A percentile compares a stretch with the other conserved stretches of the same genome.
Conservation (phyloP, 2,113 vertebrate genomes). For the Elaphurus davidianus region DNA sequence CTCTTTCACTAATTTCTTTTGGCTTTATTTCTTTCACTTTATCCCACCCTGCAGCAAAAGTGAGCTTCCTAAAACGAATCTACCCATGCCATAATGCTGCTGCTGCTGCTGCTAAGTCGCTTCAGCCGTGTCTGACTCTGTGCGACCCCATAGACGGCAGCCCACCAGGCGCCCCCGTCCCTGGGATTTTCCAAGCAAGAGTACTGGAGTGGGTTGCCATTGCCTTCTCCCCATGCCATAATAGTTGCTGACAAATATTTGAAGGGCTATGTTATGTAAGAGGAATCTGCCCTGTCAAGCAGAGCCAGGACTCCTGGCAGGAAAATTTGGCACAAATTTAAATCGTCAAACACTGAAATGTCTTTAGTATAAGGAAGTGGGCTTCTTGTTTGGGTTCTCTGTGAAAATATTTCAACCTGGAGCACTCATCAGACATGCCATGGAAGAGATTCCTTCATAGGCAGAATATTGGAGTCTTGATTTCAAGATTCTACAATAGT, state of each 20-base stretch:
- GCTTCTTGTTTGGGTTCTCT: neutral
- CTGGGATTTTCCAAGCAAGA: neutral
- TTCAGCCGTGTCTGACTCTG: rapidly evolving
- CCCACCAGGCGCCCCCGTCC: rapidly evolving
- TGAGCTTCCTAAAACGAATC: neutral
- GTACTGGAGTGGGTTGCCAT: neutral
- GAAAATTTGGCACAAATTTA: conserved; percentile 29
- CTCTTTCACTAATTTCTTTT: neutral
- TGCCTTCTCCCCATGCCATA: neutral
- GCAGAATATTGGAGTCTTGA: neutral
- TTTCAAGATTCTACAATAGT: neutral
- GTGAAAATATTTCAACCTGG: conserved; percentile 8
- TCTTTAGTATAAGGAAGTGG: neutral
- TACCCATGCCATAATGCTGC: neutral
- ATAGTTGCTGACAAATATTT: neutral
- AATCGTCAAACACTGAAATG: neutral
- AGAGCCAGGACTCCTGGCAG: neutral
- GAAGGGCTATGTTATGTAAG: neutral
- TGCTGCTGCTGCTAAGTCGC: neutral
- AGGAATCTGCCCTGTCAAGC: neutral
- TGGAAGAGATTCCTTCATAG: neutral
- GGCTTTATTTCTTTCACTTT: neutral
- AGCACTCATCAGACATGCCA: neutral
- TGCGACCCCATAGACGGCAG: neutral
- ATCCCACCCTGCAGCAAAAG: neutral